Evolutionary conservation across 2,797 vertebrate genomes (phyloP), one percentile per base, ranked within the genome.

Genomic region (Propithecus deckenii): DNA sequence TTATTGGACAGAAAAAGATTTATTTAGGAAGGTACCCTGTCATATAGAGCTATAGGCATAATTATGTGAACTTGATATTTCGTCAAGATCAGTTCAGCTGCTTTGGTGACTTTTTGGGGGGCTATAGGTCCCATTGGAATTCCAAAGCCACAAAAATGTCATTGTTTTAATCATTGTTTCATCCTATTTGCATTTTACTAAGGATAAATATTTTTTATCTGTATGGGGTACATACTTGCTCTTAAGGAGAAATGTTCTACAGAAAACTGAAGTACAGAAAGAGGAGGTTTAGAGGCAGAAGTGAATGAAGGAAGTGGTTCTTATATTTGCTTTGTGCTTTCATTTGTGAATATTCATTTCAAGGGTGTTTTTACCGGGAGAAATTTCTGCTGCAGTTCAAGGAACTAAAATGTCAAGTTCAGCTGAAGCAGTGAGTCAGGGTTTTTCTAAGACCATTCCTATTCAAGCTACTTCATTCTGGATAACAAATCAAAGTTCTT

Each of bases 391-490:
- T 90, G 10, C 41, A 25, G 5, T 75, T 94, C 2, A 0, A 93
- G 84, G 84, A 95, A 75, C 89, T 93, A 59, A 86, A 74, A 87
- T 43, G 55, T 91, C 43, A 74, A 83, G 61, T 81, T 95, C 87
- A 72, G 59, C 61, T 41, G 80, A 93, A 86, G 30, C 59, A 81
- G 9, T 89, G 83, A 91, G 55, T 90, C 96, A 95, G 52, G 41
- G 22, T 93, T 91, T 93, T 91, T 83, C 76, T 28, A 50, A 75
- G 59, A 83, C 50, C 46, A 38, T 25, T 72, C 55, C 43, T 38
- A 25, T 76, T 38, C 67, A 20, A 50, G 9, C 43, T 25, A 17
- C 50, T 93, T 72, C 14, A 2, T 67, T 76, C 83, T 72, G 25
- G 32, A 61, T 76, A 81, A 86, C 52, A 85, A 76, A 86, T 23